Evolutionary conservation across 2,888 invertebrate species (phyloP).

Genomic region (Ennomos erosarius): DNA sequence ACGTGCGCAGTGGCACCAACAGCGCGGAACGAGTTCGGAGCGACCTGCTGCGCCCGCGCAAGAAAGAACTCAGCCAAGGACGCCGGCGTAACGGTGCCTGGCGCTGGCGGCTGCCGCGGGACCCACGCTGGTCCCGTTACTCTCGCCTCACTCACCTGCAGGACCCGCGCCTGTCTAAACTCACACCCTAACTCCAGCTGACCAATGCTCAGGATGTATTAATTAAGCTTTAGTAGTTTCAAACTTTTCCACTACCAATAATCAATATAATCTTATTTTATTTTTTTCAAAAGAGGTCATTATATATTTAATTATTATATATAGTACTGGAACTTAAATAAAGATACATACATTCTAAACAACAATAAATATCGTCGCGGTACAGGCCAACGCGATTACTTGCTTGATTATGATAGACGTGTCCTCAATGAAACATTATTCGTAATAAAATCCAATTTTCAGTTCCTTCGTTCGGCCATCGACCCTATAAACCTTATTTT

Average conservation of each 20-base stretch:
- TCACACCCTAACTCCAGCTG: background rate
- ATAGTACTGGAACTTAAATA: conserved; percentile 10
- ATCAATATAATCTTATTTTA: no score
- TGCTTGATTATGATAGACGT: conserved; percentile 60
- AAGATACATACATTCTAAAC: conserved; percentile 33
- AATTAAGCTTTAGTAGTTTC: no score
- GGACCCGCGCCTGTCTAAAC: conserved; percentile 27
- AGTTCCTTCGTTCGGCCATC: conserved; percentile 81
- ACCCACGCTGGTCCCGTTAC: conserved; percentile 54
- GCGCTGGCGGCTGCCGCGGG: conserved; percentile 40
- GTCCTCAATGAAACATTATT: conserved; percentile 73
- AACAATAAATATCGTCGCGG: conserved; percentile 39
- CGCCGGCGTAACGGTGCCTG: conserved; percentile 80
- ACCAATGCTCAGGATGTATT: no score
- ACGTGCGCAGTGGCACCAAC: conserved; percentile 69
- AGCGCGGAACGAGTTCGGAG: conserved; percentile 77
- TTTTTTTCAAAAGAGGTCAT: no score
- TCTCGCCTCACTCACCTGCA: conserved; percentile 39
- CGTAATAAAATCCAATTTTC: conserved; percentile 78
- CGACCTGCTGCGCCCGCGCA: conserved; percentile 79
- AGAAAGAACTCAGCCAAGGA: conserved; percentile 85
- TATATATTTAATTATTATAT: background rate
- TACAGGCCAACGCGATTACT: conserved; percentile 42
- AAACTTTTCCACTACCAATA: no score
- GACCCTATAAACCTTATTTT: conserved; percentile 80